A percentile compares a stretch with the other conserved stretches of the same genome.
These are phyloP conservation scores for Phyllostomus discolor DNA, from an alignment of 2,113 vertebrate species.

Conservation along the genomic window DNA sequence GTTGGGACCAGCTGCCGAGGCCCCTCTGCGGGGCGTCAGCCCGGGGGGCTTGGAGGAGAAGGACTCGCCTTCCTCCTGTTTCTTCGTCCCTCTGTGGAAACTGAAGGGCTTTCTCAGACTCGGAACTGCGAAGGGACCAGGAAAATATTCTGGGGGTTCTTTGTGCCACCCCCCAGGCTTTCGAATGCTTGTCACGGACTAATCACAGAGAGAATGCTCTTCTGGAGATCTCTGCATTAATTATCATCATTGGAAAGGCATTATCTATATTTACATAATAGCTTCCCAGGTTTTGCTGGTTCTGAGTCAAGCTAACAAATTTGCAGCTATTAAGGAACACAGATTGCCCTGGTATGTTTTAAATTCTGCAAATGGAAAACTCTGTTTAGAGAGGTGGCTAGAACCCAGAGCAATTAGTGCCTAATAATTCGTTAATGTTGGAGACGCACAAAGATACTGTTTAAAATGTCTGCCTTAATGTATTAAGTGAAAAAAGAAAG, in stretches of 20 bases:
- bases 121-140: neutral
- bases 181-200: fast-evolving
- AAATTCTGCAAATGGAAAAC: slow-evolving; percentile 47
- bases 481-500: neutral
- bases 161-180: neutral
- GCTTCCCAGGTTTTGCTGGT: slow-evolving; percentile 32
- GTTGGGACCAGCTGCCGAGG: neutral
- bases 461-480: neutral
- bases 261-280: slow-evolving; percentile 54
- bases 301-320: slow-evolving; percentile 51
- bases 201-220: neutral
- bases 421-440: slow-evolving; percentile 35
- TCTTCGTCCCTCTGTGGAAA: neutral
- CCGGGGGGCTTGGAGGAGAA: neutral
- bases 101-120: neutral
- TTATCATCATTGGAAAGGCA: neutral
- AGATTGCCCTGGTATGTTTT: slow-evolving; percentile 42
- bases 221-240: neutral
- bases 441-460: neutral
- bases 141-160: neutral
- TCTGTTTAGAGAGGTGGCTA: slow-evolving; percentile 18
- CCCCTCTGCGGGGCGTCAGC: neutral
- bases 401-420: slow-evolving; percentile 41
- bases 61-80: neutral
- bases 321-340: slow-evolving; percentile 55